phyloP scores from a whole-genome alignment of 2,113 vertebrate species.

The Pseudopodoces humilis region DNA sequence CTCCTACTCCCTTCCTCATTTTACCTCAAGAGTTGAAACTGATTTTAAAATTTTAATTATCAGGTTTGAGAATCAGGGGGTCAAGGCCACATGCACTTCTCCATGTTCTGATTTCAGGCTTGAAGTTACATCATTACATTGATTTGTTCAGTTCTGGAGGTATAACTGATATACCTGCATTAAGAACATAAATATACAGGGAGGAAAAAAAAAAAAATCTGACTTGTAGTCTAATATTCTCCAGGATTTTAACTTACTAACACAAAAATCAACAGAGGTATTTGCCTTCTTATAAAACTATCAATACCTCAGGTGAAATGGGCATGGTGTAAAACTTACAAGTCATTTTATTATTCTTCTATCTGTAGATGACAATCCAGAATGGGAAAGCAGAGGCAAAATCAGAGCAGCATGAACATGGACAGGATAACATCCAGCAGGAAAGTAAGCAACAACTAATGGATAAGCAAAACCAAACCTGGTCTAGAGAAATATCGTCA shows the following conservation, averaged over 20 bases:
- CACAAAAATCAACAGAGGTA: background rate
- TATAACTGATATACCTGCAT: background rate
- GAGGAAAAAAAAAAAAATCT: background rate
- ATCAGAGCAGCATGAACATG: background rate
- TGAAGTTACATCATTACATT: background rate
- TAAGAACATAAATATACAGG: background rate
- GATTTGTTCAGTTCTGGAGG: background rate
- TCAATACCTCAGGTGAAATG: background rate
- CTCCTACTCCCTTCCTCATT: background rate
- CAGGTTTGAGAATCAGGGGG: background rate
- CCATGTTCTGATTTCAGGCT: background rate
- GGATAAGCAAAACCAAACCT: background rate
- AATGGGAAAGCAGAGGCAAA: background rate
- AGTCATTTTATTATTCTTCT: background rate
- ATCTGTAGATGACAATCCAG: background rate
- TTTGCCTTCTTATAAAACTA: background rate
- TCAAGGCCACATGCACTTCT: background rate
- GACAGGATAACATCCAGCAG: fast-evolving
- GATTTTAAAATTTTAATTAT: background rate
- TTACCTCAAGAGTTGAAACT: background rate
- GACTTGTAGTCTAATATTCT: background rate
- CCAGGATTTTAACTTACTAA: background rate
- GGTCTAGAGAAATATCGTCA: background rate
- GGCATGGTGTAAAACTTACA: background rate
- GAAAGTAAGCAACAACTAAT: background rate